Evolutionary conservation across 2,888 invertebrate species (phyloP), one percentile per base, ranked within the genome.

Genomic region (Agrochola lychnidis): DNA sequence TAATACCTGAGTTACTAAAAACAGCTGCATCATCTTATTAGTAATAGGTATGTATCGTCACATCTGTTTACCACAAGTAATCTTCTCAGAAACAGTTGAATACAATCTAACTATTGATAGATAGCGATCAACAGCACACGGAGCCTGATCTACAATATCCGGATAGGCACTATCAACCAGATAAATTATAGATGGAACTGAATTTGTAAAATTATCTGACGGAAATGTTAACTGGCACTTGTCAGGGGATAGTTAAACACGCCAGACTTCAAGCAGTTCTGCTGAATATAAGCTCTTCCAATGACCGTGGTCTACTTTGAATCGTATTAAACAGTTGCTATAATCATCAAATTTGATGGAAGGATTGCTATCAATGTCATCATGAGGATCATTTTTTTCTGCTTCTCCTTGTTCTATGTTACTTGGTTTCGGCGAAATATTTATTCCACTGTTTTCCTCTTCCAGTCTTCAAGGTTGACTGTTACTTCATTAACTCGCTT

Each of bases 11-110:
- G 6, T n/a, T 70, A 70, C 30, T 64, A 16, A 30, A 68, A 68
- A 36, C 22, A 16, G n/a, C 19, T 51, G 48, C 70, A 19, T 40
- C 5, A 51, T 48, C 22, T 10, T 16, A 36, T 9, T 36, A 53
- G 16, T n/a, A 36, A n/a, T n/a, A 16, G 30, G 36, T 53, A 25
- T 36, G 14, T 70, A 71, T 5, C 25, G 19, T 25, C 40, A 40
- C n/a, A 25, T 51, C 5, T 14, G 14, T 14, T 51, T 16, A 70
- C 19, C 19, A 25, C 16, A 40, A 19, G 10, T 19, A 69, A 14
- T 69, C 12, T 71, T 71, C 70, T 51, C 19, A 70, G 51, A 70
- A 71, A 25, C 40, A 25, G 25, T 22, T 51, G 36, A 42, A 63
- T n/a, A 36, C 7, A 40, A 62, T 12, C 12, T 12, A 12, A 61